Evolutionary conservation across 2,888 invertebrate genomes (phyloP), one percentile per base, ranked within the genome.

Genomic region (Dryomyza anilis): DNA sequence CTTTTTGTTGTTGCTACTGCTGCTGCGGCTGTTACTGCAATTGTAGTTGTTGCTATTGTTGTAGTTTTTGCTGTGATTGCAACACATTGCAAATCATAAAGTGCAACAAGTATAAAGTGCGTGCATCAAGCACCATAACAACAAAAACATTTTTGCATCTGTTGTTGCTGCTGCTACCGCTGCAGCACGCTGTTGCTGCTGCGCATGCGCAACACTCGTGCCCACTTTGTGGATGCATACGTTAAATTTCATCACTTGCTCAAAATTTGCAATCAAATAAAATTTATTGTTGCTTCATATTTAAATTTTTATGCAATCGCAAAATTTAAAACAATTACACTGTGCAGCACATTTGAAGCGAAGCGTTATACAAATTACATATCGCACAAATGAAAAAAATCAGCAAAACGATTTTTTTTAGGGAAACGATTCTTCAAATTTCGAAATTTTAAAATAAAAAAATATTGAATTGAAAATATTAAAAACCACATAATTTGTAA

Each of bases 1-100:
- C 19, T 50, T 30, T 23, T 50, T 50, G 39, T 48, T 46, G 43
- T 36, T 23, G 48, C 29, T 23, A 67, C 63, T 66, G 64, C 55
- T 50, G 60, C 59, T 64, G 65, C 59, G 69, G 46, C 45, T 62
- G 62, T 66, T 55, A 67, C 68, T 69, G 68, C 66, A 74, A 68
- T 67, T 69, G 71, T 62, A 25, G 62, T 56, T 36, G 63, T 50
- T 57, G 50, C 14, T 50, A 27, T 27, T 43, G 56, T 14, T 53
- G 21, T 55, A 30, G 55, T 62, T 56, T 46, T 43, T 30, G 45
- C 36, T 63, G 60, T 33, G 30, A 39, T 39, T 56, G 58, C 36
- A 53, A 57, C 66, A 67, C 52, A 55, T 58, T 12, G 7, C n/a
- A 36, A 59, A 36, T 36, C 4, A 29, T n/a, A 43, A 7, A 48